These are phyloP conservation scores for Coptodon rendalli DNA, from an alignment of 2,113 vertebrate species.

Conservation along the genomic window DNA sequence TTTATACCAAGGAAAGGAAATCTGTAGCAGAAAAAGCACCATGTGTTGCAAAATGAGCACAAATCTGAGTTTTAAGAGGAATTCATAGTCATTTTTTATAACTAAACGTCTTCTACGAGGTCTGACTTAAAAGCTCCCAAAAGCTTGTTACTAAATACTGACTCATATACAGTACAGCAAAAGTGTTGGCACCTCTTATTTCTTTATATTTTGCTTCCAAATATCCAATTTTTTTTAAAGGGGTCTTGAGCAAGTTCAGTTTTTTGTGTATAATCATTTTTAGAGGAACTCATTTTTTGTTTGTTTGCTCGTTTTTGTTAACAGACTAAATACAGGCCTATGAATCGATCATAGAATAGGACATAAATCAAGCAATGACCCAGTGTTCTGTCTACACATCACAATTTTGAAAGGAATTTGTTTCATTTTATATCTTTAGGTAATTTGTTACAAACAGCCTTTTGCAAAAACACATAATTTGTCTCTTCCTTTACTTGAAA, in stretches of 20 bases:
- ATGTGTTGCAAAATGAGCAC: neutral
- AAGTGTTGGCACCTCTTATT: rapidly evolving
- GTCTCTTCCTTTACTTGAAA: neutral
- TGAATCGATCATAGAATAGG: neutral
- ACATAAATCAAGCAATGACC: neutral
- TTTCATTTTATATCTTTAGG: neutral
- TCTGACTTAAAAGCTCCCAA: neutral
- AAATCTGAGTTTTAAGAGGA: neutral
- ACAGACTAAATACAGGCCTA: too few relatives aligned
- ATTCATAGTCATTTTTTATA: neutral
- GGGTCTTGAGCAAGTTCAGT: neutral
- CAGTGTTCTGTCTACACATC: neutral
- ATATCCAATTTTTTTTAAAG: neutral
- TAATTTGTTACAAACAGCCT: neutral
- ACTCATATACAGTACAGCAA: neutral
- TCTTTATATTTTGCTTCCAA: neutral
- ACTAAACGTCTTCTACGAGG: neutral
- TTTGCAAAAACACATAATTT: neutral
- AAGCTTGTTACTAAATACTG: neutral
- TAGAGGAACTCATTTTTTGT: neutral
- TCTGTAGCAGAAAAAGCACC: rapidly evolving
- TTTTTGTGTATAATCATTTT: neutral
- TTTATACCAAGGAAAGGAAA: neutral
- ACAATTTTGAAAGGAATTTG: neutral
- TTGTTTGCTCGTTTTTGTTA: neutral